phyloP scores from a whole-genome alignment of 2,113 vertebrate species.

The Ahaetulla prasina region DNA sequence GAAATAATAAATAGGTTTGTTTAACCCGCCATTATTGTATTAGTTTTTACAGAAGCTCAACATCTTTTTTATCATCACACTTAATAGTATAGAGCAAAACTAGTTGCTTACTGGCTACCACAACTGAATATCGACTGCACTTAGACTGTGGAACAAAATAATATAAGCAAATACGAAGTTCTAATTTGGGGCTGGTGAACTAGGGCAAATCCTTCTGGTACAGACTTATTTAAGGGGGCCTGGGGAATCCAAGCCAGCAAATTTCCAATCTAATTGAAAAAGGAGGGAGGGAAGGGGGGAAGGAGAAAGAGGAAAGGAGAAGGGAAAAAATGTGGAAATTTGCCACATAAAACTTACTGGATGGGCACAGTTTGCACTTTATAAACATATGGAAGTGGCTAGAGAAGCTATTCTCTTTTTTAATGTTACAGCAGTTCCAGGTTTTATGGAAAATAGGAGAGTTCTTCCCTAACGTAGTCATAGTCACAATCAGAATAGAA shows the following conservation, averaged over 20 bases:
- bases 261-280: not conserved
- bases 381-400: not conserved
- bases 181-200: not conserved
- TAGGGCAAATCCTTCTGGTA: not conserved
- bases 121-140: not conserved
- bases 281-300: not conserved
- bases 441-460: not conserved
- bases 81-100: not conserved
- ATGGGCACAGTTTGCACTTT: not conserved
- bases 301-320: too few species aligned
- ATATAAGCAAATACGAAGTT: not conserved
- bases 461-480: not conserved
- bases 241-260: not conserved
- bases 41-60: not conserved
- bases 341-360: not conserved
- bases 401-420: not conserved
- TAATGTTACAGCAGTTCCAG: not conserved
- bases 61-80: not conserved
- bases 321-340: not conserved
- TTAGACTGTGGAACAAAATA: not conserved
- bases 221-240: not conserved
- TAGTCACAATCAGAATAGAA: not conserved
- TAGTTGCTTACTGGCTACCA: not conserved
- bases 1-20: not conserved
- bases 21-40: not conserved